Base-by-base conservation (phyloP, 1,140 invertebrate genomes). In the Megalonaias nervosa region DNA sequence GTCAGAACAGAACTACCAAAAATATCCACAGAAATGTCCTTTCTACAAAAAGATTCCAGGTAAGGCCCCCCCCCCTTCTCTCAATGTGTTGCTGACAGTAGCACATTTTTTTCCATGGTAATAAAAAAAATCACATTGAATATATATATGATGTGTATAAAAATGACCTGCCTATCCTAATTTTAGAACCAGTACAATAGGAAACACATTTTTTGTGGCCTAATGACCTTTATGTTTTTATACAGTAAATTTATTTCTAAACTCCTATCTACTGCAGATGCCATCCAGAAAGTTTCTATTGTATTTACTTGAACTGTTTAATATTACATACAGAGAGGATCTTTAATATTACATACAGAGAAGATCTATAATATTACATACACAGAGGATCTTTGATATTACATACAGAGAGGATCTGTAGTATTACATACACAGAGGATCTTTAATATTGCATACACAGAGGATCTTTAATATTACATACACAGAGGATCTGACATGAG, bases 1-100 rank as follows among this genome's bases (percentile, higher is more conserved):
- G 11, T 71, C 23, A 57, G 48, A 70, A 56, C 48, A 67, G 26
- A 17, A 61, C 12, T 23, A 74, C 48, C 74, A 61, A 23, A 59
- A 17, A 17, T 70, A 60, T 38, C 55, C 69, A n/a, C 79, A 81
- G 69, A 82, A 82, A 21, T 90, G 89, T 83, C 89, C 89, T 61
- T 91, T 90, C 77, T 91, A 91, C 74, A 91, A 91, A 68, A 88
- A 84, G 84, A 87, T 91, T 19, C 86, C 88, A 81, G 87, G 87
- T 87, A 80, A 71, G 66, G 17, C 9, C 60, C 13, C 17, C 3
- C 67, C 21, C 57, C 19, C 23, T 15, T 31, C 15, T 67, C 16
- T 31, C 26, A 67, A n/a, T 16, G 26, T 19, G 15, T 16, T 67
- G 65, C 65, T 16, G 26, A 16, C 19, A 67, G 5, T 21, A 21